Base-by-base conservation (phyloP, 35 echinoderm and acorn worm species). In the Diadema setosum region DNA sequence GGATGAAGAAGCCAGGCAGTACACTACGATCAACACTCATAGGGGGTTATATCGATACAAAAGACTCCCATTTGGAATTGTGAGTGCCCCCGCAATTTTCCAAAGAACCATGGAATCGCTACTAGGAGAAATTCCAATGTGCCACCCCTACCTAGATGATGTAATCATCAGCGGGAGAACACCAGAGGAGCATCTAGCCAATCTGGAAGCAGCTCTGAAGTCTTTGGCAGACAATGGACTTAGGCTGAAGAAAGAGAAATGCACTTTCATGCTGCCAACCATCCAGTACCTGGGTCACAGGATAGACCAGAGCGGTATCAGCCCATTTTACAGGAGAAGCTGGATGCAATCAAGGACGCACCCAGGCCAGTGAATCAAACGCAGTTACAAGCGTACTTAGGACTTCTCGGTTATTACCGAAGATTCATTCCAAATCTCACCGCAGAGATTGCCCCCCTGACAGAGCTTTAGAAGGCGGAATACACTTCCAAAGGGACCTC, bases 31-130 rank as follows among this genome's bases (percentile, higher is more conserved):
- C 18, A 91, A 90, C 65, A 97, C 91, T 0, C 87, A 97, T 52
- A 23, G 59, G 9, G 94, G 91, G 69, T 45, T 93, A 32, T 93
- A 59, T 25, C 70, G 56, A 46, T 97, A 90, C 58, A 90, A 74
- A 11, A 86, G 91, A 43, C 63, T 93, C 56, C 82, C 91, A 0
- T 93, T 97, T 90, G 91, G 82, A 4, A 63, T 97, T 16, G 87
- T 91, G 1, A 87, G 63, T n/a, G 75, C 87, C 29, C 82, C 91
- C 23, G 91, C 87, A 11, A 73, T 90, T 8, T 93, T 87, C 31
- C 93, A 95, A 41, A 36, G 80, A 49, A 75, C 67, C 12, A 87
- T 95, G 61, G 78, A 88, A 65, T 52, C 50, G 15, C 40, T 97
- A 23, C n/a, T 97, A 33, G 37, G 37, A 61, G 91, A 60, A 3